phyloP scores from a whole-genome alignment of 2,888 invertebrate species.

The Nephrotoma appendiculata region DNA sequence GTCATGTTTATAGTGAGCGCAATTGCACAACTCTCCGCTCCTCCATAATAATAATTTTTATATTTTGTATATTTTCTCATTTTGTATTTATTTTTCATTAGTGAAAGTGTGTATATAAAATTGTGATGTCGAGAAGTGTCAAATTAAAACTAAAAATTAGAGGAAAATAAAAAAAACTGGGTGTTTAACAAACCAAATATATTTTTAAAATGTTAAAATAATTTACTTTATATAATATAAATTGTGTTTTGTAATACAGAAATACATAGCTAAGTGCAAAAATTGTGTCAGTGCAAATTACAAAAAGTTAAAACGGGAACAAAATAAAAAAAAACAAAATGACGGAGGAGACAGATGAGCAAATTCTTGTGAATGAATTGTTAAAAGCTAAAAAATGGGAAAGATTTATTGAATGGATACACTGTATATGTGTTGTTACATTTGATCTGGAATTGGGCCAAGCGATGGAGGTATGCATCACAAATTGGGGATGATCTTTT shows the following conservation, averaged over 20 bases:
- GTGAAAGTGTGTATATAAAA: not conserved
- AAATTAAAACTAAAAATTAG: not conserved
- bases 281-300: not conserved
- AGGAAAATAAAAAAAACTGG: not conserved
- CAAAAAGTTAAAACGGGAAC: not conserved
- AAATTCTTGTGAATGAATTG: slow-evolving; percentile 1
- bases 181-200: not conserved
- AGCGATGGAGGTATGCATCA: slow-evolving; percentile 67
- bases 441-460: slow-evolving; percentile 98
- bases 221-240: not conserved
- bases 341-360: not conserved
- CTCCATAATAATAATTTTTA: not conserved
- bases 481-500: not conserved
- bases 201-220: not conserved
- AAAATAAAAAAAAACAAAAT: not conserved
- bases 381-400: slow-evolving; percentile 38
- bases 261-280: not conserved
- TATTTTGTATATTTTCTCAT: not conserved
- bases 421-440: slow-evolving; percentile 95
- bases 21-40: not conserved
- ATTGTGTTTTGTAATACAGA: not conserved
- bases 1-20: not conserved
- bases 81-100: not conserved
- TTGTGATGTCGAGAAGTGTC: not conserved
- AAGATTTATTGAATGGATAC: slow-evolving; percentile 83